Evolutionary conservation across 2,888 invertebrate species (phyloP).

Genomic region (Candidula unifasciata): DNA sequence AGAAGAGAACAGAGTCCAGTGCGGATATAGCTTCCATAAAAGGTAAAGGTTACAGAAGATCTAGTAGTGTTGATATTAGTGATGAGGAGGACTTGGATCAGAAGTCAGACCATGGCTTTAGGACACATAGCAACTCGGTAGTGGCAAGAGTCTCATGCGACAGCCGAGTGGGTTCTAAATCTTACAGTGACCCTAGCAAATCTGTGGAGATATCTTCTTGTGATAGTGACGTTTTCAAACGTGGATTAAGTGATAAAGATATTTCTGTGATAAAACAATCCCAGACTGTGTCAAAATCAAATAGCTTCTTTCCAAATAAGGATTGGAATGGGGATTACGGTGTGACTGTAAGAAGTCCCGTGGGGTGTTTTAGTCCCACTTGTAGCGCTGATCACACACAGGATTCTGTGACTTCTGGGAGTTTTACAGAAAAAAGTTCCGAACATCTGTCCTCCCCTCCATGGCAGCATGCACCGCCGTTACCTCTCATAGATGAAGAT

Average conservation of each 20-base stretch:
- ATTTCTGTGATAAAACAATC: slow-evolving; percentile 49
- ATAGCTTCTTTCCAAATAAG: slow-evolving; percentile 24
- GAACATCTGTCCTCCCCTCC: slow-evolving; percentile 49
- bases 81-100: slow-evolving; percentile 38
- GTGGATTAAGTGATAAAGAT: slow-evolving; percentile 52
- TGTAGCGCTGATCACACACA: slow-evolving; percentile 51
- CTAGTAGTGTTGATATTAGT: slow-evolving; percentile 77
- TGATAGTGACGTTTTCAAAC: slow-evolving; percentile 48
- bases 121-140: slow-evolving; percentile 19
- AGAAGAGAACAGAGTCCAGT: slow-evolving; percentile 24
- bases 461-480: slow-evolving; percentile 47
- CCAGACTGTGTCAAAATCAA: slow-evolving; percentile 35
- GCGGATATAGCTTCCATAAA: slow-evolving; percentile 33
- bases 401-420: slow-evolving; percentile 54
- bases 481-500: slow-evolving; percentile 35
- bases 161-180: slow-evolving; percentile 32
- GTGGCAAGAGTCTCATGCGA: slow-evolving; percentile 32
- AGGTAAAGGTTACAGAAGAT: slow-evolving; percentile 91
- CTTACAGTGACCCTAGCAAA: slow-evolving; percentile 16
- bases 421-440: slow-evolving; percentile 51
- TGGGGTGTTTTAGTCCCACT: slow-evolving; percentile 52
- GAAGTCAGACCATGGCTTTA: slow-evolving; percentile 31
- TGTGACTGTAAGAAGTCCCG: slow-evolving; percentile 47
- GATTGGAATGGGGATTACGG: slow-evolving; percentile 20
- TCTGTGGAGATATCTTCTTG: slow-evolving; percentile 39